A percentile compares a stretch with the other conserved stretches of the same genome.
Conservation (phyloP, 1,140 invertebrate genomes). For the Tetragnatha versicolor region DNA sequence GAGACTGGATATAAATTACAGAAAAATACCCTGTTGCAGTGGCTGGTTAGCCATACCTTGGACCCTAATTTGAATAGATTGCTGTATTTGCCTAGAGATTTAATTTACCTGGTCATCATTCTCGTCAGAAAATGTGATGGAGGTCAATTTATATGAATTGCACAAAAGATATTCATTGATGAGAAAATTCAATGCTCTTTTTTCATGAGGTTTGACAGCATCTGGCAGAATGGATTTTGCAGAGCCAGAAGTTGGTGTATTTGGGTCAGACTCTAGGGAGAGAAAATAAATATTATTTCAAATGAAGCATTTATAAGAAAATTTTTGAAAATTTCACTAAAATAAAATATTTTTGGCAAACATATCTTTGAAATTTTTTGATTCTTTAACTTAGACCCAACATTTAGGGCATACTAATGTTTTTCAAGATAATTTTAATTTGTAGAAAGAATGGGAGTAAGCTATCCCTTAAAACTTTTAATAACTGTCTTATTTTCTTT, state of each 20-base stretch:
- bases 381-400: background rate
- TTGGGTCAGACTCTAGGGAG: constrained; percentile 71
- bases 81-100: too few species aligned
- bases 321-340: too few species aligned
- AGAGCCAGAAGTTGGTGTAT: constrained; percentile 66
- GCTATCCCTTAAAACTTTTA: background rate
- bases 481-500: background rate
- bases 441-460: background rate
- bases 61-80: too few species aligned
- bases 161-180: constrained; percentile 86
- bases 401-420: too few species aligned
- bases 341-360: too few species aligned
- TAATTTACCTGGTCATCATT: constrained; percentile 80
- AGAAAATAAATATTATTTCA: constrained; percentile 36
- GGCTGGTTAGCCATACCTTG: too few species aligned
- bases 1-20: too few species aligned
- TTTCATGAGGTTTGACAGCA: constrained; percentile 82
- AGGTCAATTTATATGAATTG: constrained; percentile 85
- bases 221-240: constrained; percentile 63
- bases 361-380: too few species aligned
- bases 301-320: background rate
- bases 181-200: constrained; percentile 84
- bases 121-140: constrained; percentile 91
- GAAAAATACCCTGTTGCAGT: too few species aligned
- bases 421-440: too few species aligned